phyloP scores from a whole-genome alignment of 1,140 invertebrate species.

The Ptiloglossa arizonensis region DNA sequence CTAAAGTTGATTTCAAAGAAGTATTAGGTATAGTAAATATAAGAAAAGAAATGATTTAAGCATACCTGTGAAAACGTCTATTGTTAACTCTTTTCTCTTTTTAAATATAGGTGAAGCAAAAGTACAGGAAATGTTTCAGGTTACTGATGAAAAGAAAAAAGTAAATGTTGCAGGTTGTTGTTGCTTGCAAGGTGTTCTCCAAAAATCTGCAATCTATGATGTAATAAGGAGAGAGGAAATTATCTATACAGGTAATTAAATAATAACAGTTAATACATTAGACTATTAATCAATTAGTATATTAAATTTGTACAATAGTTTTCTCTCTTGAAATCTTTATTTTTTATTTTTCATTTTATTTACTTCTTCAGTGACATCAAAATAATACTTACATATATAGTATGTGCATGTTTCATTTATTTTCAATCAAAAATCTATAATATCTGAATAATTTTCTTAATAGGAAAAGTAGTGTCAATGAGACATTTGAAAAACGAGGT shows the following conservation, averaged over 20 bases:
- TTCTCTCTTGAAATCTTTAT: not conserved
- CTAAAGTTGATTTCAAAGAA: constrained; percentile 88
- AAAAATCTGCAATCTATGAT: constrained; percentile 86
- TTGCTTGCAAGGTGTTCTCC: constrained; percentile 90
- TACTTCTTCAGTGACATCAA: not conserved
- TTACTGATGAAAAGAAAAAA: constrained; percentile 92
- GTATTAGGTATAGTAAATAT: constrained; percentile 83
- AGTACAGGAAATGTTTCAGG: constrained; percentile 91
- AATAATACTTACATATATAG: constrained; percentile 18
- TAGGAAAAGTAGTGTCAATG: constrained; percentile 90
- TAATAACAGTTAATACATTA: not conserved
- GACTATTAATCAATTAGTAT: constrained; percentile 6
- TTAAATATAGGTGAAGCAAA: constrained; percentile 89
- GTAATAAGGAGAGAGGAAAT: constrained; percentile 87
- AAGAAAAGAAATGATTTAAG: not conserved
- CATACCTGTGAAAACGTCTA: not conserved
- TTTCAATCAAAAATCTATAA: constrained; percentile 3
- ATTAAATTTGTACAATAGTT: too few relatives aligned
- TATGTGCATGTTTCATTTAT: not conserved
- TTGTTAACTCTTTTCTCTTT: constrained; percentile 28
- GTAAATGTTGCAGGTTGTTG: constrained; percentile 93
- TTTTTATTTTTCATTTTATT: not conserved
- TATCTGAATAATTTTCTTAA: constrained; percentile 50
- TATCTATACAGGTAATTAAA: constrained; percentile 87
- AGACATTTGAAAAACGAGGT: constrained; percentile 95